A percentile compares a stretch with the other conserved stretches of the same genome.
These are phyloP conservation scores for Drosophila arawakana DNA, from an alignment of 1,140 invertebrate genomes.

Conservation along the genomic window DNA sequence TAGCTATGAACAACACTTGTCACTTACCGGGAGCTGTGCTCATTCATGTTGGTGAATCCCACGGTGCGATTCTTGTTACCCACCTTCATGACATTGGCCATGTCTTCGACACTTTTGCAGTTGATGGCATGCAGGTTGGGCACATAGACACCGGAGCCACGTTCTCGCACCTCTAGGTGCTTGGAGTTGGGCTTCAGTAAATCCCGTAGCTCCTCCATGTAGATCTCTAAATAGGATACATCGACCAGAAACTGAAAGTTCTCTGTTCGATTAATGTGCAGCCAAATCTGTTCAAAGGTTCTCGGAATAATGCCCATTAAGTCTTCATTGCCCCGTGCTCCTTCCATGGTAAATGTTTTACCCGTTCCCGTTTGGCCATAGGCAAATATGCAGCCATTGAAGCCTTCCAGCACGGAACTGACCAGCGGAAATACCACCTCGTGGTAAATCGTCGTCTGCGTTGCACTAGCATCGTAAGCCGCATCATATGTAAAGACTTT, in stretches of 20 bases:
- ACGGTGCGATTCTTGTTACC: slow-evolving; percentile 96
- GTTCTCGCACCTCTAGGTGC: slow-evolving; percentile 90
- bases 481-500: slow-evolving; percentile 97
- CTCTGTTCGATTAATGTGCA: slow-evolving; percentile 92
- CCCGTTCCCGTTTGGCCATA: slow-evolving; percentile 98
- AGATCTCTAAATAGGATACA: slow-evolving; percentile 97
- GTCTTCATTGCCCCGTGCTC: slow-evolving; percentile 86
- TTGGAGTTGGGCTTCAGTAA: slow-evolving; percentile 93
- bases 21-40: slow-evolving; percentile 92
- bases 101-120: slow-evolving; percentile 96
- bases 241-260: slow-evolving; percentile 96
- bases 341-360: slow-evolving; percentile 98
- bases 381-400: slow-evolving; percentile 98
- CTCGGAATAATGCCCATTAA: slow-evolving; percentile 95
- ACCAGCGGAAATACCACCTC: slow-evolving; percentile 96
- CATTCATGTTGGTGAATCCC: slow-evolving; percentile 99
- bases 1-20: neutral
- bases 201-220: slow-evolving; percentile 97
- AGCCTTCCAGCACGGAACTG: slow-evolving; percentile 97
- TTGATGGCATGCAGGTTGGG: slow-evolving; percentile 95
- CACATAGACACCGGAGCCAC: slow-evolving; percentile 94
- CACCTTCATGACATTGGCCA: slow-evolving; percentile 94
- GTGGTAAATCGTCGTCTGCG: slow-evolving; percentile 97
- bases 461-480: slow-evolving; percentile 94
- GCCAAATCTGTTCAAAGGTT: slow-evolving; percentile 98